A percentile compares a stretch with the other conserved stretches of the same genome.
These are phyloP conservation scores for Leptinotarsa tumamoca DNA, from an alignment of 2,888 invertebrate genomes.

Conservation along the genomic window DNA sequence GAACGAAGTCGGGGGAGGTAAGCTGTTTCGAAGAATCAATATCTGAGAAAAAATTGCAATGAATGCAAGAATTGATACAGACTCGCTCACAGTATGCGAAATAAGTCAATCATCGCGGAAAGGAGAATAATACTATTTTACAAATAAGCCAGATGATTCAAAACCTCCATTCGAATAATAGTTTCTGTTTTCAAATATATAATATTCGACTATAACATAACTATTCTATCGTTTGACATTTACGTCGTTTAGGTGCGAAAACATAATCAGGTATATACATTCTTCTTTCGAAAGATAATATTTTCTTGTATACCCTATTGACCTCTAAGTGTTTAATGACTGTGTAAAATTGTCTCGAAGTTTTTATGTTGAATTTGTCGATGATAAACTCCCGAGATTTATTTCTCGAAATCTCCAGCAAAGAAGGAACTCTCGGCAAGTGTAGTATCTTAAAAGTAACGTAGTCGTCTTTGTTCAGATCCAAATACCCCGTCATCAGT, in stretches of 20 bases:
- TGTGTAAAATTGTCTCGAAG: slow-evolving; percentile 50
- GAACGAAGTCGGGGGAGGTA: too few species aligned
- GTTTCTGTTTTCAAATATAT: too few species aligned
- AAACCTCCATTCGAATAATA: too few species aligned
- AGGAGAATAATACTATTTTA: too few species aligned
- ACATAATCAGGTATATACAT: slow-evolving; percentile 46
- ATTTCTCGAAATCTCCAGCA: slow-evolving; percentile 57
- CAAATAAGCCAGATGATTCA: too few species aligned
- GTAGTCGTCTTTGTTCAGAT: slow-evolving; percentile 43
- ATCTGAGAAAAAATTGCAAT: too few species aligned
- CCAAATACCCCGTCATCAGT: slow-evolving; percentile 38
- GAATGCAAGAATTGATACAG: too few species aligned
- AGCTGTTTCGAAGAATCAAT: too few species aligned
- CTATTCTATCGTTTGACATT: not conserved
- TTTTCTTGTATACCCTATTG: slow-evolving; percentile 50
- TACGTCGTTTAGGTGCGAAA: slow-evolving; percentile 28
- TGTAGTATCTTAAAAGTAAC: slow-evolving; percentile 44
- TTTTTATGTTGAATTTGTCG: slow-evolving; percentile 41
- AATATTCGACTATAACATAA: not conserved
- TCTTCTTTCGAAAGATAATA: slow-evolving; percentile 53
- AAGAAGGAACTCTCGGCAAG: slow-evolving; percentile 49
- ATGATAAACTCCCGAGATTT: slow-evolving; percentile 50
- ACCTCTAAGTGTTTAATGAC: slow-evolving; percentile 49
- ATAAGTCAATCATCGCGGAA: too few species aligned
- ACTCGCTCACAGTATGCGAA: too few species aligned